Conservation (phyloP, 2,888 invertebrate genomes). For the Uropetala carovei region DNA sequence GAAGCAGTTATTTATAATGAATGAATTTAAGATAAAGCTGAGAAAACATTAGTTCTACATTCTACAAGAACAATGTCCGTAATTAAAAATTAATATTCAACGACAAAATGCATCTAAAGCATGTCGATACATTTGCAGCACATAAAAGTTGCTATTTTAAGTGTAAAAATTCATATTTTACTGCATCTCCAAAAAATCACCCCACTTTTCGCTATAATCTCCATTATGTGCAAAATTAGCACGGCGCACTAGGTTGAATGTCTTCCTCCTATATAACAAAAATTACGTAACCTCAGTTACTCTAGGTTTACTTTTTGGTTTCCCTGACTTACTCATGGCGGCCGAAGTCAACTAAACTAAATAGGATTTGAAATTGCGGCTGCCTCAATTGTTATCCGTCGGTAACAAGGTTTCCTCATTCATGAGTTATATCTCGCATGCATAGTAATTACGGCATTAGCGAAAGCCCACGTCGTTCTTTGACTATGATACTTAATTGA, state of each 20-base stretch:
- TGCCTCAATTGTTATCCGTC: background rate
- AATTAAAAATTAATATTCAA: too few relatives aligned
- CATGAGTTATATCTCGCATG: background rate
- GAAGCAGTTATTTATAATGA: too few relatives aligned
- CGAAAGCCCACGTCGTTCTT: background rate
- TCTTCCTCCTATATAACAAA: too few relatives aligned
- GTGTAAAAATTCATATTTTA: background rate
- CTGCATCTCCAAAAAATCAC: background rate
- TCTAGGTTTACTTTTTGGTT: background rate
- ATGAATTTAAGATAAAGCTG: too few relatives aligned
- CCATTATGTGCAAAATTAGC: too few relatives aligned
- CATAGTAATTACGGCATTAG: conserved; percentile 13
- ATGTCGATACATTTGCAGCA: too few relatives aligned
- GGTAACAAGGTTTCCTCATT: conserved; percentile 7
- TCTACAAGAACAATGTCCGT: too few relatives aligned
- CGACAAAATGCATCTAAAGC: too few relatives aligned
- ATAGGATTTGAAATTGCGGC: conserved; percentile 17
- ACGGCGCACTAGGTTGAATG: too few relatives aligned
- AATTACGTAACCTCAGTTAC: background rate
- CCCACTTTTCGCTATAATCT: background rate
- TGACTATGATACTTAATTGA: conserved; percentile 13
- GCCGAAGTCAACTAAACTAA: background rate
- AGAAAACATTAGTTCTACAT: too few relatives aligned
- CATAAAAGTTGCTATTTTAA: background rate
- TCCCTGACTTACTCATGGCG: background rate